These are phyloP conservation scores for Thamnophis sirtalis DNA, from an alignment of 2,113 vertebrate genomes.

Conservation along the genomic window DNA sequence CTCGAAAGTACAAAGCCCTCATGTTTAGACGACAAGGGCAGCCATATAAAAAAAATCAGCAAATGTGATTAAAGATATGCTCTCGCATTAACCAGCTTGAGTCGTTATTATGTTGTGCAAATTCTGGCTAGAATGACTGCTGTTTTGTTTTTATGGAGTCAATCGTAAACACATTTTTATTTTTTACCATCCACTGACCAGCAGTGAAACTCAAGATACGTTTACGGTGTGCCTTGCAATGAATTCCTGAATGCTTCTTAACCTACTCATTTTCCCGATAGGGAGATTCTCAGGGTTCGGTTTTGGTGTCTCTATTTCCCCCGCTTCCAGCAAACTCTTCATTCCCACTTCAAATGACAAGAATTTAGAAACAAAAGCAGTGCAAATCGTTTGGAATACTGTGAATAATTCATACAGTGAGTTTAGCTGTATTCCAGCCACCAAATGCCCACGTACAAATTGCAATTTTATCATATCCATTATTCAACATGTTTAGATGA, in stretches of 20 bases:
- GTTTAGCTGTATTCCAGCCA: constrained; percentile 2
- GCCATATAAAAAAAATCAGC: neutral
- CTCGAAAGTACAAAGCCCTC: neutral
- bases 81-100: neutral
- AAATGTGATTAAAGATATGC: neutral
- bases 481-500: constrained; percentile 17
- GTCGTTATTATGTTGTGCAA: neutral
- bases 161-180: neutral
- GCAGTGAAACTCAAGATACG: neutral
- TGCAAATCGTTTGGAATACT: constrained; percentile 15
- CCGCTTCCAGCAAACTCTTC: neutral
- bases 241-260: neutral
- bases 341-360: constrained; percentile 8
- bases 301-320: neutral
- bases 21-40: neutral
- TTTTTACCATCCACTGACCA: neutral
- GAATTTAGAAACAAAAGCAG: constrained; percentile 10
- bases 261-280: neutral
- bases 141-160: neutral
- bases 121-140: neutral
- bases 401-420: constrained; percentile 25
- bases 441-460: constrained; percentile 9
- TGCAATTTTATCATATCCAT: constrained; percentile 32
- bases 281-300: neutral
- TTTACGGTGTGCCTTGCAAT: neutral